These are phyloP conservation scores for Leptarthrus brevirostris DNA, from an alignment of 2,888 invertebrate genomes.

Conservation along the genomic window DNA sequence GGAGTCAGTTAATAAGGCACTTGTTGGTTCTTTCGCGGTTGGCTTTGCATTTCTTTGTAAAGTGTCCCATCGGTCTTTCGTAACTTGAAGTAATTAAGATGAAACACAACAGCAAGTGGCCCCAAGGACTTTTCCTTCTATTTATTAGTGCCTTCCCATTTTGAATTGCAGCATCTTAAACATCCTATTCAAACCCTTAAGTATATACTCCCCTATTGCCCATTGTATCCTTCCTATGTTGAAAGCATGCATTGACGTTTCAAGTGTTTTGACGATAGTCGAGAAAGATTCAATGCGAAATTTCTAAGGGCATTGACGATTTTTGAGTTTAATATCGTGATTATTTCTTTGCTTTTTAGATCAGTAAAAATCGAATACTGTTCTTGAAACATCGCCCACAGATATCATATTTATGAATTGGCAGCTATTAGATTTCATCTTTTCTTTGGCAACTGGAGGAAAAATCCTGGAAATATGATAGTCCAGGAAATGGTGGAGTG, in stretches of 20 bases:
- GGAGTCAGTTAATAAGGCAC: constrained; percentile 10
- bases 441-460: no score
- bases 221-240: neutral
- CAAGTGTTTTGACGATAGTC: constrained; percentile 38
- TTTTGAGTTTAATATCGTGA: constrained; percentile 25
- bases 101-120: constrained; percentile 7
- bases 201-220: neutral
- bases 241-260: neutral
- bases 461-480: no score
- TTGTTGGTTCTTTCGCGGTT: neutral
- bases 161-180: constrained; percentile 24
- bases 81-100: constrained; percentile 29
- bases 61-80: neutral
- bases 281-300: constrained; percentile 25
- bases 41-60: constrained; percentile 3
- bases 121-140: neutral
- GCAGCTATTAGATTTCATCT: no score
- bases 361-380: neutral
- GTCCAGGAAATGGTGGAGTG: no score
- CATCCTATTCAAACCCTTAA: neutral
- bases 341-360: constrained; percentile 50
- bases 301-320: neutral
- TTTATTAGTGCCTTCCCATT: neutral
- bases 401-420: no score
- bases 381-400: neutral